Evolutionary conservation across 35 echinoderm and acorn worm species (phyloP), one percentile per base, ranked within the genome.

Genomic region (Lytechinus pictus): DNA sequence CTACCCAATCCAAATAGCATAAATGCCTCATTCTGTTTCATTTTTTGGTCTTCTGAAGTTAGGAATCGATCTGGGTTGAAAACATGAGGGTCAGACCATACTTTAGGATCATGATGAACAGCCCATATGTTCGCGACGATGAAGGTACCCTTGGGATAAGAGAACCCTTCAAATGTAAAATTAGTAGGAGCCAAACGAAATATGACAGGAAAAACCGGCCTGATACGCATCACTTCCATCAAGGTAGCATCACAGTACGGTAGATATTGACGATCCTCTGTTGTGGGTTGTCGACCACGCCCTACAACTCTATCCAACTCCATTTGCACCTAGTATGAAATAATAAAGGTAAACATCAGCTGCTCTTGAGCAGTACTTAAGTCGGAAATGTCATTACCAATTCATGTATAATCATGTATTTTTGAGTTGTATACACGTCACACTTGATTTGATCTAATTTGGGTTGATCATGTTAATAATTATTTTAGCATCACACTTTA

Each of bases 141-240:
- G 12, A 96, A 93, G 2, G 96, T 95, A 55, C 95, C 96, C 86
- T 97, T 99, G 0, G 98, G 98, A 94, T 97, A 95, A 28, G 86
- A 53, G 52, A 89, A 96, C 7, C 96, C 97, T 52, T 56, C n/a
- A 9, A 99, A 53, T 9, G 55, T 54, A 44, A 94, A 72, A 55
- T 96, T 58, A 6, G 86, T 4, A 10, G 90, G 27, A 57, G 96
- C 91, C 8, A 58, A 53, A 44, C 96, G 97, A 16, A 95, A 94
- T 54, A 90, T 71, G 9, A 96, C 54, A 10, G 94, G 92, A 66
- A 86, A 66, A 27, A 94, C 86, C 1, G 95, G 97, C 92, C 87
- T 92, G 52, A 96, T 28, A 9, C 94, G 57, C 89, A 95, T 86
- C 9, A 95, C 52, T 53, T 97, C 96, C 29, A 94, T 72, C 27